Evolutionary conservation across 1,140 invertebrate species (phyloP).

Genomic region (Diorhabda elongata): DNA sequence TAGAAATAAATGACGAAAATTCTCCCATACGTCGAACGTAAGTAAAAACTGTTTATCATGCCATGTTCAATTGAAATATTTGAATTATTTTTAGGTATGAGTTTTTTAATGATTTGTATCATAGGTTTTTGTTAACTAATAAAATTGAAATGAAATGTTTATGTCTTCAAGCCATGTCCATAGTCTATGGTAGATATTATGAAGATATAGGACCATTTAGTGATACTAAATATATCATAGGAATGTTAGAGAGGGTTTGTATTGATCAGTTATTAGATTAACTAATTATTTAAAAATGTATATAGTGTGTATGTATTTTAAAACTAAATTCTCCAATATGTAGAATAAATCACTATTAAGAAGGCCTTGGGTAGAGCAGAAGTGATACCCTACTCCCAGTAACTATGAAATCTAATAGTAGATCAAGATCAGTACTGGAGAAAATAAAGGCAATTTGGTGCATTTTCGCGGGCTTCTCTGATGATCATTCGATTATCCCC

Average conservation of each 20-base stretch:
- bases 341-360: too few relatives aligned
- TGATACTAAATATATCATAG: conserved; percentile 94
- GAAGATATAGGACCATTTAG: conserved; percentile 97
- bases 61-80: background rate
- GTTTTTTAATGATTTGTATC: conserved; percentile 98
- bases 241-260: conserved; percentile 86
- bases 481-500: too few relatives aligned
- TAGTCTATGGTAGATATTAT: conserved; percentile 93
- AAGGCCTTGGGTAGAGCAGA: too few relatives aligned
- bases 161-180: conserved; percentile 96
- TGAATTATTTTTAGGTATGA: conserved; percentile 65
- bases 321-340: too few relatives aligned
- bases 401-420: too few relatives aligned
- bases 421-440: too few relatives aligned
- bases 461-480: too few relatives aligned
- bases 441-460: too few relatives aligned
- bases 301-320: too few relatives aligned
- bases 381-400: too few relatives aligned
- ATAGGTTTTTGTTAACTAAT: conserved; percentile 86
- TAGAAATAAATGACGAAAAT: conserved; percentile 84
- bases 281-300: background rate
- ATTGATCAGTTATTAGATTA: conserved; percentile 14
- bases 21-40: conserved; percentile 83
- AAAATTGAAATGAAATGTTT: conserved; percentile 87
- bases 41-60: conserved; percentile 45